These are phyloP conservation scores for Liodrosophila aerea DNA, from an alignment of 2,888 invertebrate genomes.

Conservation along the genomic window DNA sequence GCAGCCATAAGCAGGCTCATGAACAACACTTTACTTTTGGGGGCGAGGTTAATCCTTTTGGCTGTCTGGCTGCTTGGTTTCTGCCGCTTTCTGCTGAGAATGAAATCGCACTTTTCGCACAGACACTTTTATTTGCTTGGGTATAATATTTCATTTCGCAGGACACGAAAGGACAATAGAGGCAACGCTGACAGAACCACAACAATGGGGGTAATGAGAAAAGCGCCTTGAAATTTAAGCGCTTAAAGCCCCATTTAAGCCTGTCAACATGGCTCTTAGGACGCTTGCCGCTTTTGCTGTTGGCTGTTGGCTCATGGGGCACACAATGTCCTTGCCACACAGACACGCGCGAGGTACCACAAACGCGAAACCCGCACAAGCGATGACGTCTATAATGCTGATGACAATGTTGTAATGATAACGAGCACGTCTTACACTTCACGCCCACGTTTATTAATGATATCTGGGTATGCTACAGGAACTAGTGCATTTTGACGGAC, in stretches of 20 bases:
- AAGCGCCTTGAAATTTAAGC: slow-evolving; percentile 59
- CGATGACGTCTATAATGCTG: slow-evolving; percentile 7
- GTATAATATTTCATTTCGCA: slow-evolving; percentile 48
- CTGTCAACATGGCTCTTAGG: slow-evolving; percentile 51
- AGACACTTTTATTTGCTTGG: slow-evolving; percentile 46
- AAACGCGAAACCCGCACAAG: slow-evolving; percentile 27
- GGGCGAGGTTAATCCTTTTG: slow-evolving; percentile 46
- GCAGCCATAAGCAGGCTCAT: not conserved
- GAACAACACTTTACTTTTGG: slow-evolving; percentile 11
- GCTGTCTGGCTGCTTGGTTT: slow-evolving; percentile 21
- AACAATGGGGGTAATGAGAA: slow-evolving; percentile 34
- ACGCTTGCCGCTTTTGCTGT: slow-evolving; percentile 16
- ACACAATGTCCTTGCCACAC: slow-evolving; percentile 22
- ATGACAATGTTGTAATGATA: slow-evolving; percentile 3
- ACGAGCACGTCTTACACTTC: slow-evolving; percentile 24
- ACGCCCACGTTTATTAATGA: slow-evolving; percentile 57
- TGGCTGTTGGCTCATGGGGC: slow-evolving; percentile 5
- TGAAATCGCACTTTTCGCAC: slow-evolving; percentile 42
- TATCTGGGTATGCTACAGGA: slow-evolving; percentile 32
- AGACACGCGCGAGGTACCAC: slow-evolving; percentile 36
- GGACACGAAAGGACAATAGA: slow-evolving; percentile 9
- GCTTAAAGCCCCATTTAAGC: slow-evolving; percentile 56
- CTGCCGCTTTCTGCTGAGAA: slow-evolving; percentile 21
- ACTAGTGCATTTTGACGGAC: slow-evolving; percentile 20
- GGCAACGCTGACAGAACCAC: not conserved